Base-by-base conservation (phyloP, 2,888 invertebrate genomes). In the Linnaemya tessellans region DNA sequence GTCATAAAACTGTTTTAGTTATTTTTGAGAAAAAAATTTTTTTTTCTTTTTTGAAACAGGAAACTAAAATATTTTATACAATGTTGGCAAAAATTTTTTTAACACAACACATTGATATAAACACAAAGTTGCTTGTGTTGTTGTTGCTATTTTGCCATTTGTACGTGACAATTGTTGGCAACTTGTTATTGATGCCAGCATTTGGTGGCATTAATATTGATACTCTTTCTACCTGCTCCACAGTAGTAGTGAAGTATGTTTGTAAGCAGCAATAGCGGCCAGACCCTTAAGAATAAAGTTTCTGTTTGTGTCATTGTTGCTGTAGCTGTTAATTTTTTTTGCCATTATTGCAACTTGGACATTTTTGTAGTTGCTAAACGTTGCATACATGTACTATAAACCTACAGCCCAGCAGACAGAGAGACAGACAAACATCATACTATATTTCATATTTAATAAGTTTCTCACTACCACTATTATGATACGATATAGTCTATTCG, bases 391-490 rank as follows among this genome's bases (percentile, higher is more conserved):
- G n/a, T n/a, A n/a, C n/a, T n/a, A n/a, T n/a, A 46, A 30, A 41
- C 25, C 11, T 15, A 73, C 38, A 68, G 11, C 20, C 20, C 8
- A 2, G n/a, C 43, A 41, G 20, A 18, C 41, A 67, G 38, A 60
- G 8, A 43, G 35, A 78, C 15, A 58, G 46, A 73, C 67, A 64
- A 25, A 75, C 82, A 64, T 65, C 65, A 82, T 49, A 67, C 80
- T 22, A 60, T 80, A 85, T 85, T 82, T 85, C 79, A 85, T 85
- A 85, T 85, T 85, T 85, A 85, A 85, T 85, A 85, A 82, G 75
- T 85, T 85, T 81, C 62, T 49, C 79, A 60, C 70, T 62, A 75
- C 54, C 74, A 60, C 43, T 74, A 51, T 51, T 51, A 15, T 20
- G 5, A 3, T 3, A 4, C 18, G 51, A n/a, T 20, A 51, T 51